Conservation (phyloP, 2,888 invertebrate species). For the Hemicrepidius hirtus region DNA sequence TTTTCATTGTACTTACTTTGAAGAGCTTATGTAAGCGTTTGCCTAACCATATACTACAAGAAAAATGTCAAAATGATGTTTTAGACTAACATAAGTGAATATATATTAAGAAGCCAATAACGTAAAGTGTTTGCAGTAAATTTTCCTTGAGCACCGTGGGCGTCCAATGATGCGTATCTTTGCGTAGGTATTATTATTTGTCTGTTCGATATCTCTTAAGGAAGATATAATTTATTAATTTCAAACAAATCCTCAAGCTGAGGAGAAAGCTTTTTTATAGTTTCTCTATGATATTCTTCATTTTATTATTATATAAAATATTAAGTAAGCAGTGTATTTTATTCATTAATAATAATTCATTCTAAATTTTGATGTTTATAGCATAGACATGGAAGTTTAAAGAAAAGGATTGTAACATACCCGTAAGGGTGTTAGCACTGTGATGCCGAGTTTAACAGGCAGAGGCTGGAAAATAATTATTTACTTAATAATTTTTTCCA, state of each 20-base stretch:
- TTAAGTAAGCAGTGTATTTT: neutral
- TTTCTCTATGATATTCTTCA: neutral
- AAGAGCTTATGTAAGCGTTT: too few relatives aligned
- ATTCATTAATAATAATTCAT: too few relatives aligned
- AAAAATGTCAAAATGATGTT: neutral
- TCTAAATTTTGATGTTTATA: too few relatives aligned
- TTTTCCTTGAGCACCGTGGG: neutral
- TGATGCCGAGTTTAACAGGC: too few relatives aligned
- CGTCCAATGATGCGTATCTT: slow-evolving; percentile 13
- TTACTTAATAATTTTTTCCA: too few relatives aligned
- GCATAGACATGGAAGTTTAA: too few relatives aligned
- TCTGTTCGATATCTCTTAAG: neutral
- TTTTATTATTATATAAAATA: neutral
- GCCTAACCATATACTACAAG: too few relatives aligned
- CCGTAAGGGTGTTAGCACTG: too few relatives aligned
- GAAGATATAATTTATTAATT: slow-evolving; percentile 4
- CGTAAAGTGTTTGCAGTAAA: neutral
- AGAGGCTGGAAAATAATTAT: too few relatives aligned
- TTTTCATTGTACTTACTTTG: neutral
- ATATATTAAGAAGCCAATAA: neutral
- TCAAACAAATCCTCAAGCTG: neutral
- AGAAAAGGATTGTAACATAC: too few relatives aligned
- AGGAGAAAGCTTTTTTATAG: neutral
- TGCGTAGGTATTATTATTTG: slow-evolving; percentile 3
- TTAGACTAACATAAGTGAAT: neutral